Base-by-base conservation (phyloP, 2,888 invertebrate species). In the Nomada ruficornis region DNA sequence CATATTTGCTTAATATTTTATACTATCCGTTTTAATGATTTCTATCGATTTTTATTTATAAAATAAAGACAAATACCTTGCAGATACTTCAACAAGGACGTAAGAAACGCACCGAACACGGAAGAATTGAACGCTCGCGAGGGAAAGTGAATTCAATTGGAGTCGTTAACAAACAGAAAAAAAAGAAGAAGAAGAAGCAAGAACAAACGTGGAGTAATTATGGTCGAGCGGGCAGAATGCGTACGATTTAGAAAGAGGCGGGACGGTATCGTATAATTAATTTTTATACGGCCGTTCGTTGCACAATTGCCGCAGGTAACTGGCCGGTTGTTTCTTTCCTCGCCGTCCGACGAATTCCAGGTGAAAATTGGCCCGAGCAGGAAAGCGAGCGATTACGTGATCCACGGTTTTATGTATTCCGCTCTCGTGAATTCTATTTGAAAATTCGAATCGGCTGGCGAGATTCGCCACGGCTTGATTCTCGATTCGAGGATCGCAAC, bases 331-430 rank as follows among this genome's bases (percentile, higher is more conserved):
- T 36, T 36, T 7, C 7, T 7, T 78, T 50, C 67, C 47, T 47
- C 54, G 62, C 68, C 47, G 29, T 2, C 73, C 36, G 36, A 36
- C 26, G 55, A 60, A 72, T 72, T 67, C 62, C 80, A 68, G 50
- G 67, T 67, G 80, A 80, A 80, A 80, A 79, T 44, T 20, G 23
- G 44, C 5, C 26, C 29, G 29, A 42, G 60, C 20, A 55, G 50
- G 80, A 80, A 79, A 80, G 80, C 55, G 71, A 29, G 23, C 36
- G 80, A 71, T 80, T 80, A 80, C 62, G 52, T 47, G 79, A 78
- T n/a, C 57, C 23, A 50, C 64, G 60, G 9, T 47, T 65, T 80
- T 80, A 65, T 80, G 36, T 80, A 80, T 79, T 80, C 80, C 23
- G 20, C 59, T 62, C 55, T 29, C 59, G 80, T 67, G 71, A 47